Evolutionary conservation across 2,888 invertebrate species (phyloP), one percentile per base, ranked within the genome.

Genomic region (Scaptomyza parva): DNA sequence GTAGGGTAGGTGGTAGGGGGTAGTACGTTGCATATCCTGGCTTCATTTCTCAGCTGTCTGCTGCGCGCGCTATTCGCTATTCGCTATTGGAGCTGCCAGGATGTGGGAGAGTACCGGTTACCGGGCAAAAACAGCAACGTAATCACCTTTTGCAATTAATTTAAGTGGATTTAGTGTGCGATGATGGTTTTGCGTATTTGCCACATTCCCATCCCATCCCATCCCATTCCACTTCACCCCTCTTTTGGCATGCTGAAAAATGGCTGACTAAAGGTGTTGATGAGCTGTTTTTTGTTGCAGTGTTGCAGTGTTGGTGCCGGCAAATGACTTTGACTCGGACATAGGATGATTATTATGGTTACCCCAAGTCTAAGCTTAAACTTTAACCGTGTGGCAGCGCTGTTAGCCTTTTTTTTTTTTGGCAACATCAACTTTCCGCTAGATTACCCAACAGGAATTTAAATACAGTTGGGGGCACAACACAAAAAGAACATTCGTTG

Each of bases 131-230:
- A 86, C 84, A 79, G 89, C 89, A 89, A 82, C 86, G 84, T 86
- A 89, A 89, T 89, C 89, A 88, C 82, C 89, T 87, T 89, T 88
- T 88, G 89, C 89, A 89, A 89, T 89, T 89, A 89, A 89, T 89
- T 89, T 89, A 89, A 89, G 87, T 89, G 89, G 89, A 88, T 89
- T 89, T 81, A 79, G 83, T 85, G 84, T 77, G 87, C 87, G 70
- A 71, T 71, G 70, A 71, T 71, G 74, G 85, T 65, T 76, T 78
- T 87, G 60, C 83, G 86, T 83, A 78, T 83, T 78, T 83, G 70
- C 76, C 60, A 9, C 57, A 35, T 33, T 18, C 24, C 14, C 39
- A 4, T 7, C 9, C 37, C 26, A 18, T n/a, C n/a, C 0, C 18
- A 0, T 1, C 35, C 2, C n/a, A 18, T 17, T 5, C 33, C 18